A percentile compares a stretch with the other conserved stretches of the same genome.
Conservation (phyloP, 1,140 invertebrate species). For the Heliconius nattereri region DNA sequence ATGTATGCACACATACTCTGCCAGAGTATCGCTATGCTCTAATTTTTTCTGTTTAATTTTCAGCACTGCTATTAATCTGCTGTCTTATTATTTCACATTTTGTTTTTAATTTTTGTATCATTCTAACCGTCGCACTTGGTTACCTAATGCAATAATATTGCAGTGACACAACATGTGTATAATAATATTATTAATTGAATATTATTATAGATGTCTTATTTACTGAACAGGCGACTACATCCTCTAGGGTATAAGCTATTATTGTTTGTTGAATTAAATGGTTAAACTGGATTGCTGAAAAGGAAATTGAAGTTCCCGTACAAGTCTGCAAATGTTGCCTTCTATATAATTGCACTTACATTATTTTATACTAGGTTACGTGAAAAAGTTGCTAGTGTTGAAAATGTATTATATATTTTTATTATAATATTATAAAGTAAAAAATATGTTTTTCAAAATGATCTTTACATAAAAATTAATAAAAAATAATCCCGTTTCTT, state of each 20-base stretch:
- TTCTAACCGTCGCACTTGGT: background rate
- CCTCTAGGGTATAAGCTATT: conserved; percentile 14
- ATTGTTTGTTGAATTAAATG: conserved; percentile 29
- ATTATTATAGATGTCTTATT: background rate
- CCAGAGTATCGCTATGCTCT: background rate
- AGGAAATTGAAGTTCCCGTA: conserved; percentile 35
- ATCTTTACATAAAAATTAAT: too few relatives aligned
- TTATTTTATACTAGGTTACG: background rate
- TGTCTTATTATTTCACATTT: background rate
- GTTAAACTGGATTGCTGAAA: conserved; percentile 29
- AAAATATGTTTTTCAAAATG: too few relatives aligned
- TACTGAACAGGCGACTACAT: background rate
- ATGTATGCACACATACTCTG: background rate
- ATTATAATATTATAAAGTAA: too few relatives aligned
- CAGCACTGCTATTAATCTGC: background rate
- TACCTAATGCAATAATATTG: background rate
- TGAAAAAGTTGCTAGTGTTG: background rate
- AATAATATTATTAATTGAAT: background rate
- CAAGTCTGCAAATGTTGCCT: conserved; percentile 17
- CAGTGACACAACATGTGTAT: background rate
- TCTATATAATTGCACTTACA: background rate
- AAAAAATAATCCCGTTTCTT: too few relatives aligned
- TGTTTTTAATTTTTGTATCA: background rate
- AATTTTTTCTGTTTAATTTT: background rate
- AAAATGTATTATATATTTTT: background rate